Conservation (phyloP, 2,888 invertebrate genomes). For the Trichogramma dendrolimi region DNA sequence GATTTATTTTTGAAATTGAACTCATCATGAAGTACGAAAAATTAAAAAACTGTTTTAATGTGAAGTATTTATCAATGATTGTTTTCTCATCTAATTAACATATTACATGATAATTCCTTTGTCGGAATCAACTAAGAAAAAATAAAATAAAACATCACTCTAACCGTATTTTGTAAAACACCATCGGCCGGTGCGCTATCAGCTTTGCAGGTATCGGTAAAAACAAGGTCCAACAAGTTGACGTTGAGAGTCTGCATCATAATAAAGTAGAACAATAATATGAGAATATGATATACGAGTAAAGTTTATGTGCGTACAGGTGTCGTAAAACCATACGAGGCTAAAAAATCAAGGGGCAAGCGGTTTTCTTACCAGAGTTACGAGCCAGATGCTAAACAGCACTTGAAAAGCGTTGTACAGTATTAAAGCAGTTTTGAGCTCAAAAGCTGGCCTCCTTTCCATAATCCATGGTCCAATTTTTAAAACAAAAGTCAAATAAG, state of each 20-base stretch:
- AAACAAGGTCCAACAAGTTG: conserved; percentile 27
- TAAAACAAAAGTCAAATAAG: conserved; percentile 70
- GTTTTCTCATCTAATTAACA: too few relatives aligned
- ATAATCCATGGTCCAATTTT: conserved; percentile 73
- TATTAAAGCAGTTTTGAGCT: conserved; percentile 69
- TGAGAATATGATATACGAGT: not conserved
- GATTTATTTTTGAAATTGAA: too few relatives aligned
- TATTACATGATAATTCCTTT: too few relatives aligned
- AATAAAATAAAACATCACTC: conserved; percentile 9
- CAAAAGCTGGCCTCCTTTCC: conserved; percentile 69
- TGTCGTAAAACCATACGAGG: not conserved
- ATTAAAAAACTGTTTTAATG: too few relatives aligned
- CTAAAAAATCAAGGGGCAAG: not conserved
- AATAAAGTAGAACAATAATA: not conserved
- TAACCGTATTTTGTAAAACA: conserved; percentile 35
- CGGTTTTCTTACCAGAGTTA: conserved; percentile 36
- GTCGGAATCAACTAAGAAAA: not conserved
- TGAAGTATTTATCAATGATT: too few relatives aligned
- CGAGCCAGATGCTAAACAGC: conserved; percentile 73
- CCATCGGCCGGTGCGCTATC: conserved; percentile 25
- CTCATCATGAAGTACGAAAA: too few relatives aligned
- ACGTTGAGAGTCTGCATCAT: conserved; percentile 31
- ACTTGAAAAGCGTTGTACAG: conserved; percentile 87
- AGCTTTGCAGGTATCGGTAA: conserved; percentile 28
- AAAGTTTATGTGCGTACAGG: not conserved